A percentile compares a stretch with the other conserved stretches of the same genome.
These are phyloP conservation scores for Empidonax alnorum DNA, from an alignment of 2,113 vertebrate species.

Conservation along the genomic window DNA sequence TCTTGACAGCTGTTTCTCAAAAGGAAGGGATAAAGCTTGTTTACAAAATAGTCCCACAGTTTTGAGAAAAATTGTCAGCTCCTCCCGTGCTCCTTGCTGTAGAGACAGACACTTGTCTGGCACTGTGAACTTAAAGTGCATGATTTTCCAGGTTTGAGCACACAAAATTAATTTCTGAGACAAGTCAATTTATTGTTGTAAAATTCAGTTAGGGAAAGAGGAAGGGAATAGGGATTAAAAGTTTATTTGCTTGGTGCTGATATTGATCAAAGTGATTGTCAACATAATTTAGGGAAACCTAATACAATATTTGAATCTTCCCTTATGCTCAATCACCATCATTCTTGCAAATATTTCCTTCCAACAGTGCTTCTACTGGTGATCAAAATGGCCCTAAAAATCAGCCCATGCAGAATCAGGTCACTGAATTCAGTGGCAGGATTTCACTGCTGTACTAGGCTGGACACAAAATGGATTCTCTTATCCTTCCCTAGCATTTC, in stretches of 20 bases:
- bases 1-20: background rate
- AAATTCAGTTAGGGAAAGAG: background rate
- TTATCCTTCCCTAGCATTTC: background rate
- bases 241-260: background rate
- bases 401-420: background rate
- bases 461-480: background rate
- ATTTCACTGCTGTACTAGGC: background rate
- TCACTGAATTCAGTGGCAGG: background rate
- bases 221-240: background rate
- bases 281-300: background rate
- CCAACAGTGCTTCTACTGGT: rapidly evolving
- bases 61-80: background rate
- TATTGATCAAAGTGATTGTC: background rate
- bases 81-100: no score
- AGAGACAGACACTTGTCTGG: background rate
- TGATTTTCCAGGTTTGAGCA: background rate
- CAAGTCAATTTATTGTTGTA: background rate
- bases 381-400: background rate
- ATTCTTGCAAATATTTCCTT: background rate
- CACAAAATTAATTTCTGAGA: background rate
- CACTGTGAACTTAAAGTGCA: background rate
- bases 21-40: background rate
- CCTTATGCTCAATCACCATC: background rate
- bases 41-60: background rate
- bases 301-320: background rate